Evolutionary conservation across 1,140 invertebrate species (phyloP).

Genomic region (Drosophila chauvacae): DNA sequence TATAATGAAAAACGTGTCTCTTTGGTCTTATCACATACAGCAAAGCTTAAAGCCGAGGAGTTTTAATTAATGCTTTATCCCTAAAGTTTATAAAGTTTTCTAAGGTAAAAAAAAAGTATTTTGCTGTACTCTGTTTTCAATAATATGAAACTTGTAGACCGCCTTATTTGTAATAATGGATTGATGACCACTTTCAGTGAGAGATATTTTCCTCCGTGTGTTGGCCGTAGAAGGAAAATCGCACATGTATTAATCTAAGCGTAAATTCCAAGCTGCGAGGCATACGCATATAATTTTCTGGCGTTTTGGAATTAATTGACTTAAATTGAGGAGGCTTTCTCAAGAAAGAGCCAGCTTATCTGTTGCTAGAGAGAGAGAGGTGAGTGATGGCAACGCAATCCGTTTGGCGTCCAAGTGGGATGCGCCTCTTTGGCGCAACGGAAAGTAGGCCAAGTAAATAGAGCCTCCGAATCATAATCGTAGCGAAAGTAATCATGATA

Average conservation of each 20-base stretch:
- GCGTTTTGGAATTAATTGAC: constrained; percentile 18
- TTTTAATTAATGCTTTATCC: neutral
- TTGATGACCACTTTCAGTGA: neutral
- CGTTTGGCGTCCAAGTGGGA: constrained; percentile 43
- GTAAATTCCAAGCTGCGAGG: neutral
- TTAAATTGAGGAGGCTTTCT: constrained; percentile 9
- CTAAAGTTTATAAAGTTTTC: neutral
- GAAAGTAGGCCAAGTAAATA: constrained; percentile 26
- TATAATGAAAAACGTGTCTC: constrained; percentile 3
- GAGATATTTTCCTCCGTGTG: neutral
- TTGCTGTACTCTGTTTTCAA: no score
- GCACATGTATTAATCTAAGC: neutral
- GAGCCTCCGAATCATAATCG: constrained; percentile 37
- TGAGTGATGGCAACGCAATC: constrained; percentile 45
- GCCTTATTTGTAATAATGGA: neutral
- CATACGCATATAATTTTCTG: neutral
- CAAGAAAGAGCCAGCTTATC: constrained; percentile 8
- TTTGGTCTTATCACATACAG: neutral
- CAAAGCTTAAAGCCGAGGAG: no score
- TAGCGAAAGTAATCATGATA: constrained; percentile 53
- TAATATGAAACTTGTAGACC: no score
- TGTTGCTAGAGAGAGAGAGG: neutral
- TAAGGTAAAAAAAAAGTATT: no score
- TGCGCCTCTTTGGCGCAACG: constrained; percentile 10
- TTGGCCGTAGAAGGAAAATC: neutral